Evolutionary conservation across 2,113 vertebrate species (phyloP), one percentile per base, ranked within the genome.

Genomic region (Struthidea cinerea): DNA sequence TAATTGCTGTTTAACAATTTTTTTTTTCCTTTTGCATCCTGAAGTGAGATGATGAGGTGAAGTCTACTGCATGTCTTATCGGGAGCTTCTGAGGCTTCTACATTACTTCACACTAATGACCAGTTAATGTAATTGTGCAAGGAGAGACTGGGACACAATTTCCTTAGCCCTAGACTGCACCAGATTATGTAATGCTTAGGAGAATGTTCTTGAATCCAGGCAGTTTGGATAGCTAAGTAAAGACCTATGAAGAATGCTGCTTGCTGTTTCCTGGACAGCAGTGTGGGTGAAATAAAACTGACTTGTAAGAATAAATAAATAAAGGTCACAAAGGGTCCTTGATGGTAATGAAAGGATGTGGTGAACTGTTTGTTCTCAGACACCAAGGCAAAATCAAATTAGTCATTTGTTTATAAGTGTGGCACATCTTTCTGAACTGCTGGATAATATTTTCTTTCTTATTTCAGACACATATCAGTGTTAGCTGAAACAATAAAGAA

Each of bases 401-500:
- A 44, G 14, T 61, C 0, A 22, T 77, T 85, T 92, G 16, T 79
- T 89, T 37, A 1, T 57, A 79, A 27, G 11, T 26, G 8, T 89
- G 50, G 7, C 4, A 4, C 7, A 10, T 69, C 28, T 86, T 94
- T 87, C 47, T 83, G 64, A 70, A 28, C 39, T 81, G 19, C 15
- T 64, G 26, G 61, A 83, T 85, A 37, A 97, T 97, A 79, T 96
- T 96, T 87, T 88, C 93, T 94, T 87, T 98, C 94, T 97, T 95
- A 90, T 92, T 98, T 97, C 97, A 99, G 99, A 90, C 99, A 99
- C 33, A 98, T 99, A 97, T 98, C 99, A 44, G 99, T 99, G 89
- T 98, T 99, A 96, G 99, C 99, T 1, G 99, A 99, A 97, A 99
- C 99, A 46, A 99, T 99, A 98, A 99, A 98, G 98, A 99, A 99